Conservation (phyloP, 2,113 vertebrate genomes). For the Pipa parva region DNA sequence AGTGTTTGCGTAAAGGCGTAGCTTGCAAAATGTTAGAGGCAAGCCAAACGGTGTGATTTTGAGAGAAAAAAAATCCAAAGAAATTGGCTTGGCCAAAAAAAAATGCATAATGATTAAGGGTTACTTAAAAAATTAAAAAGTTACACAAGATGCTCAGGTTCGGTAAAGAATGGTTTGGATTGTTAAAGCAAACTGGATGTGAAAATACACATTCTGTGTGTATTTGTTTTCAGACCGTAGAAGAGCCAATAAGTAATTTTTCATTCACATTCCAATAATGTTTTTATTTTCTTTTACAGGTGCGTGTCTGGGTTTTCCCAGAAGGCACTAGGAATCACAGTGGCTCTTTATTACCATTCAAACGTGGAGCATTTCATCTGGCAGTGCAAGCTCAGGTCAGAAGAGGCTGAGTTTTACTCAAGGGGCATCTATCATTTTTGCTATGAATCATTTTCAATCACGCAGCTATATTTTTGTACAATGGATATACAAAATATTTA, state of each 20-base stretch:
- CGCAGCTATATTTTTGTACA: too few species aligned
- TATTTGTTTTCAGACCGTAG: too few species aligned
- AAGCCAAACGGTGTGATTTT: too few species aligned
- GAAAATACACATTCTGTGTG: too few species aligned
- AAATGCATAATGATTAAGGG: too few species aligned
- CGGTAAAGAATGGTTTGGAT: not conserved
- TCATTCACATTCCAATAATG: not conserved
- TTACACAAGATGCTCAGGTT: too few species aligned
- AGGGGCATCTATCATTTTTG: not conserved
- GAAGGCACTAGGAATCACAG: conserved; percentile 69
- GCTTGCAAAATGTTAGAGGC: too few species aligned
- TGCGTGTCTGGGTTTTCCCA: conserved; percentile 67
- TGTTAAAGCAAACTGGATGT: too few species aligned
- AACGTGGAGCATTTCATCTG: conserved; percentile 71
- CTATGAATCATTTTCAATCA: too few species aligned
- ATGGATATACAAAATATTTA: too few species aligned
- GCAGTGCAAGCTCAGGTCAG: conserved; percentile 71
- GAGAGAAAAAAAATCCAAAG: not conserved
- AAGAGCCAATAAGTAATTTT: not conserved
- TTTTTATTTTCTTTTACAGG: conserved; percentile 50
- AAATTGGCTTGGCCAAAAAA: not conserved
- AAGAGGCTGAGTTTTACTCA: not conserved
- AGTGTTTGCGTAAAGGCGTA: too few species aligned
- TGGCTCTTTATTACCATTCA: conserved; percentile 69
- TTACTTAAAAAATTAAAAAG: too few species aligned